A percentile compares a stretch with the other conserved stretches of the same genome.
phyloP scores from a whole-genome alignment of 1,140 invertebrate species.

The Zaprionus lachaisei region DNA sequence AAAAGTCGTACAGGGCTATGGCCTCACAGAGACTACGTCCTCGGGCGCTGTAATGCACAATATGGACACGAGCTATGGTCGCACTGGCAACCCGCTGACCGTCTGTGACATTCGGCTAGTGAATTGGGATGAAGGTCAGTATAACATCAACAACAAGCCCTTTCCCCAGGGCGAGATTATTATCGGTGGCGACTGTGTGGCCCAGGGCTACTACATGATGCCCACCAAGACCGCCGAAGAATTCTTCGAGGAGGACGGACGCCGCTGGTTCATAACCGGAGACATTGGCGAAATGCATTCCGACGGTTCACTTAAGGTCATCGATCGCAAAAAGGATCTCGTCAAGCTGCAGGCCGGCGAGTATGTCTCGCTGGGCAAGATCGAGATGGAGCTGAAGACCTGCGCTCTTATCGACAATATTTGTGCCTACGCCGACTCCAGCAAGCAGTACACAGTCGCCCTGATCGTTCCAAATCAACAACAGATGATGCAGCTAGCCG shows the following conservation, averaged over 20 bases:
- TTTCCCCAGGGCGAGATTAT: slow-evolving; percentile 97
- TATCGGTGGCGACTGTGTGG: slow-evolving; percentile 96
- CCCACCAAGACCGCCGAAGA: slow-evolving; percentile 95
- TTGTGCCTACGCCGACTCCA: slow-evolving; percentile 95
- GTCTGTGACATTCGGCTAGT: slow-evolving; percentile 94
- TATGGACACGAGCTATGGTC: slow-evolving; percentile 87
- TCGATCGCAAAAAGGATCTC: slow-evolving; percentile 99
- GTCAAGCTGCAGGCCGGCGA: slow-evolving; percentile 99
- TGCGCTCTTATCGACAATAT: slow-evolving; percentile 97
- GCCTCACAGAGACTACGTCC: slow-evolving; percentile 98
- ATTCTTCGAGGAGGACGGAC: slow-evolving; percentile 93
- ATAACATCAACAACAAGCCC: slow-evolving; percentile 94
- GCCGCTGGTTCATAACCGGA: slow-evolving; percentile 96
- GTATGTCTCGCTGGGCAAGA: slow-evolving; percentile 97
- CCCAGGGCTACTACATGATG: slow-evolving; percentile 97
- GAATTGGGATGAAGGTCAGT: slow-evolving; percentile 98
- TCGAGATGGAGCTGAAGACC: slow-evolving; percentile 96
- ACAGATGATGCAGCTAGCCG: slow-evolving; percentile 89
- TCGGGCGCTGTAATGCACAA: slow-evolving; percentile 95
- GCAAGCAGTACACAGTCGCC: slow-evolving; percentile 94
- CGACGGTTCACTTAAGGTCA: slow-evolving; percentile 98
- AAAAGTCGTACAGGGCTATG: slow-evolving; percentile 97
- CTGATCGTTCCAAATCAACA: slow-evolving; percentile 94
- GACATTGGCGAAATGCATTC: slow-evolving; percentile 97
- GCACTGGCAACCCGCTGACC: slow-evolving; percentile 95